These are phyloP conservation scores for Crossocerus cetratus DNA, from an alignment of 2,888 invertebrate species.

Conservation along the genomic window DNA sequence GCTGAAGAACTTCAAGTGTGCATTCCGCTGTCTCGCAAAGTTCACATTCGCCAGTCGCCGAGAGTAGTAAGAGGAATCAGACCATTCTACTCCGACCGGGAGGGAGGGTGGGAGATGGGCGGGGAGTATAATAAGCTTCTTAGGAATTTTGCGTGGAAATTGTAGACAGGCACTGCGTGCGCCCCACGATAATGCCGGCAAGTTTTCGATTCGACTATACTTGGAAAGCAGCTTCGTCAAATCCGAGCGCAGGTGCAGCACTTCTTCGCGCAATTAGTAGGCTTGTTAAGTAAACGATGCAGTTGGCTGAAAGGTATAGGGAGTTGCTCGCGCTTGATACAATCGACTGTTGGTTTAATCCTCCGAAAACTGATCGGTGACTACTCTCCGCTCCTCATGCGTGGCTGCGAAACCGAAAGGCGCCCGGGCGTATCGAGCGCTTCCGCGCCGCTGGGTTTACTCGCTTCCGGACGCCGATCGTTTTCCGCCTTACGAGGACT, in stretches of 20 bases:
- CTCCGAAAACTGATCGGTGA: background rate
- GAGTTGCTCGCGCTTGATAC: too few species aligned
- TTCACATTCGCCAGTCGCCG: constrained; percentile 5
- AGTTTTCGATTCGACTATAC: too few species aligned
- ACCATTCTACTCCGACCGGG: constrained; percentile 1
- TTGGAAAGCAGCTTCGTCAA: too few species aligned
- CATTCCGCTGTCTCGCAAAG: background rate
- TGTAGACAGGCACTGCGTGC: background rate
- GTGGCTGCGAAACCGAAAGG: constrained; percentile 30
- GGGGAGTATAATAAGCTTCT: constrained; percentile 7
- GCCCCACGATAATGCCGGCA: background rate
- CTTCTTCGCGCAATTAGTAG: too few species aligned
- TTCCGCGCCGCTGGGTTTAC: constrained; percentile 57
- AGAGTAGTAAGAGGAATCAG: background rate
- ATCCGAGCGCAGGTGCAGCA: too few species aligned
- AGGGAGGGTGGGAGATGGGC: too few species aligned
- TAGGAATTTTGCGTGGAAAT: constrained; percentile 4
- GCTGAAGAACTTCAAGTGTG: background rate
- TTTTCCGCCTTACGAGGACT: constrained; percentile 43
- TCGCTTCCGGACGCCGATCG: constrained; percentile 59
- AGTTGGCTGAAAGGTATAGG: too few species aligned
- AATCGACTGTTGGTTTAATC: too few species aligned
- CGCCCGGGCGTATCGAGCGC: constrained; percentile 57
- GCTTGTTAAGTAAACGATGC: too few species aligned
- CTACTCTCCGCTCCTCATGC: constrained; percentile 9